Percentiles rank a stretch among this genome's conserved stretches.
Conservation (phyloP, 1,140 invertebrate genomes). For the Oreohelix idahoensis region DNA sequence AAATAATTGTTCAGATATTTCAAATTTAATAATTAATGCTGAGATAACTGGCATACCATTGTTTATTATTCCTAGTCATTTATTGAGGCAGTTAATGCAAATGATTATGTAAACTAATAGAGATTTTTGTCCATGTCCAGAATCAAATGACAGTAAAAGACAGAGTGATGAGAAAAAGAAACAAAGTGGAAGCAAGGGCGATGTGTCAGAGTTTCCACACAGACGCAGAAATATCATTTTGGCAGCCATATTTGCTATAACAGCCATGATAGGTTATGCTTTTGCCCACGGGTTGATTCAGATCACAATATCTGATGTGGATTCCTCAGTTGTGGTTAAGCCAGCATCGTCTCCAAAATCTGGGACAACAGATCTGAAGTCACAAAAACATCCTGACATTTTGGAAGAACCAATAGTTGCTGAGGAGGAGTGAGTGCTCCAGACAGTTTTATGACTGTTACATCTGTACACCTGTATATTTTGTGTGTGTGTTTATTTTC, state of each 20-base stretch:
- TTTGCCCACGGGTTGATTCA: slow-evolving; percentile 76
- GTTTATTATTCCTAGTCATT: too few species aligned
- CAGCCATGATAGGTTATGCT: slow-evolving; percentile 78
- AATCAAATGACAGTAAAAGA: slow-evolving; percentile 61
- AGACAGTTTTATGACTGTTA: too few species aligned
- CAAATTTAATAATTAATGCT: too few species aligned
- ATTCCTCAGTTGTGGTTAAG: not conserved
- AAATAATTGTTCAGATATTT: too few species aligned
- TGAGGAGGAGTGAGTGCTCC: not conserved
- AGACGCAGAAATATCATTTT: slow-evolving; percentile 78
- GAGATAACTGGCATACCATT: too few species aligned
- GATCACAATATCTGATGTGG: slow-evolving; percentile 49
- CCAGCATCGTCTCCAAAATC: not conserved
- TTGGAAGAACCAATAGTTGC: not conserved
- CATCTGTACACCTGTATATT: too few species aligned
- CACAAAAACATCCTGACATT: not conserved
- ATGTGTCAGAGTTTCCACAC: slow-evolving; percentile 76
- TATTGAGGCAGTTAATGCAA: too few species aligned
- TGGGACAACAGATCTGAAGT: not conserved
- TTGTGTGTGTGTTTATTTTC: too few species aligned
- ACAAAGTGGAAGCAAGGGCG: slow-evolving; percentile 62
- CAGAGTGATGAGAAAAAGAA: slow-evolving; percentile 61
- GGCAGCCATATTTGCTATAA: slow-evolving; percentile 76
- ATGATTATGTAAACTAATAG: too few species aligned
- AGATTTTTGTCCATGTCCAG: not conserved